phyloP scores from a whole-genome alignment of 2,113 vertebrate genomes.

The Ciconia boyciana region DNA sequence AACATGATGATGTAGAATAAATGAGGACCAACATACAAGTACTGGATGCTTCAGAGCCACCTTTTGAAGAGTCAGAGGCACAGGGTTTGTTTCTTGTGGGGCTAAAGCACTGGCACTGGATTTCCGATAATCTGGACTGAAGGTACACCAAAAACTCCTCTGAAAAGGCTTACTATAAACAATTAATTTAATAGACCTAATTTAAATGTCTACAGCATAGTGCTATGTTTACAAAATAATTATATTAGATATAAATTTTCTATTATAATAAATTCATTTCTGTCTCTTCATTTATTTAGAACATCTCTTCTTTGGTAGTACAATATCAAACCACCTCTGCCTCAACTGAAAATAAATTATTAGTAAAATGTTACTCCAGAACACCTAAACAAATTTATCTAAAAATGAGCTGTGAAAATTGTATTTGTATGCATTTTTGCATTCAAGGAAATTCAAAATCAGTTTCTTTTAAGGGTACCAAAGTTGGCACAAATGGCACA shows the following conservation, averaged over 20 bases:
- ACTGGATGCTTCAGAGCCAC: neutral
- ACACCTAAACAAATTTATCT: neutral
- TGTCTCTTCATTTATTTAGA: neutral
- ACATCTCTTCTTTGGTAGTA: neutral
- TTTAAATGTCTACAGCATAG: neutral
- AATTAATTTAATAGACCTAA: neutral
- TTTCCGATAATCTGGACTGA: neutral
- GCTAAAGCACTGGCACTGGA: neutral
- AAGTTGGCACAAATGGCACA: slow-evolving; percentile 15
- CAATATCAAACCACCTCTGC: neutral
- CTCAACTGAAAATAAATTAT: neutral
- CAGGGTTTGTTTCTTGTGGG: neutral
- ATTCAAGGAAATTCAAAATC: neutral
- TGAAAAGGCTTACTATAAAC: neutral
- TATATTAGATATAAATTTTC: neutral
- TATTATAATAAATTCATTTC: neutral
- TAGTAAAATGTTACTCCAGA: neutral
- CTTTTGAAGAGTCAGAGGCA: neutral
- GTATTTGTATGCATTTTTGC: neutral
- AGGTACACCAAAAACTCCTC: neutral
- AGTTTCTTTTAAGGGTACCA: neutral
- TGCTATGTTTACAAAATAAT: neutral
- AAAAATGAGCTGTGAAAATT: neutral
- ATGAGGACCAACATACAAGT: neutral
- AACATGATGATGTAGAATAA: neutral